Percentiles rank a stretch among this genome's conserved stretches.
These are phyloP conservation scores for cattle (Bos taurus) DNA, from an alignment of 2,113 vertebrate genomes.

Conservation along the genomic window DNA sequence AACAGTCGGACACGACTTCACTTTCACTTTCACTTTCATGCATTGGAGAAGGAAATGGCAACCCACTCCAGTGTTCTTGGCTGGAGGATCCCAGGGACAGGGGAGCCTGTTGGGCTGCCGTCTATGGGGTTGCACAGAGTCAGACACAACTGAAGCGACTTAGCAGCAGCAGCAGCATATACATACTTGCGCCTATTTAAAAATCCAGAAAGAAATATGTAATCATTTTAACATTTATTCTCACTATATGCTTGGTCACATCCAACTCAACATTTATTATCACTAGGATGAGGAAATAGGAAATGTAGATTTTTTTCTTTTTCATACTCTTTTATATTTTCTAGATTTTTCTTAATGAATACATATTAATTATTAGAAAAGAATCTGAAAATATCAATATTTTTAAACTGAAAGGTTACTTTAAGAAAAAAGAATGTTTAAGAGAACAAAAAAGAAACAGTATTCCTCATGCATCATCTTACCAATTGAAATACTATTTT, in stretches of 20 bases:
- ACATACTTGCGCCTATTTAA: neutral
- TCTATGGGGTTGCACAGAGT: no score
- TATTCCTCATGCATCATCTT: neutral
- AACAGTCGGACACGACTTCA: no score
- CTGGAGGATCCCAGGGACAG: no score
- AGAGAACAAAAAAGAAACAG: neutral
- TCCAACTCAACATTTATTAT: neutral
- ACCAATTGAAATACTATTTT: neutral
- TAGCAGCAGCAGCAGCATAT: no score
- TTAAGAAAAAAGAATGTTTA: constrained; percentile 10
- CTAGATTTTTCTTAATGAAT: neutral
- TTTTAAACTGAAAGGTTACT: neutral
- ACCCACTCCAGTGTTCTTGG: no score
- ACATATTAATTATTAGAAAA: neutral
- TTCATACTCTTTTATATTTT: neutral
- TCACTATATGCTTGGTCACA: neutral
- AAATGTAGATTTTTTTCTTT: neutral
- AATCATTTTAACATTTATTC: neutral
- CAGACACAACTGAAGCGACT: no score
- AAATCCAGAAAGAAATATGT: neutral
- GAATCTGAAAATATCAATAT: neutral
- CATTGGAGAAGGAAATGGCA: no score
- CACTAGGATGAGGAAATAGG: neutral
- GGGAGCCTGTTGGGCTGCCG: no score
- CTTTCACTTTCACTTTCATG: no score